Base-by-base conservation (phyloP, 2,797 vertebrate genomes). In the Lepilemur ruficaudatus region DNA sequence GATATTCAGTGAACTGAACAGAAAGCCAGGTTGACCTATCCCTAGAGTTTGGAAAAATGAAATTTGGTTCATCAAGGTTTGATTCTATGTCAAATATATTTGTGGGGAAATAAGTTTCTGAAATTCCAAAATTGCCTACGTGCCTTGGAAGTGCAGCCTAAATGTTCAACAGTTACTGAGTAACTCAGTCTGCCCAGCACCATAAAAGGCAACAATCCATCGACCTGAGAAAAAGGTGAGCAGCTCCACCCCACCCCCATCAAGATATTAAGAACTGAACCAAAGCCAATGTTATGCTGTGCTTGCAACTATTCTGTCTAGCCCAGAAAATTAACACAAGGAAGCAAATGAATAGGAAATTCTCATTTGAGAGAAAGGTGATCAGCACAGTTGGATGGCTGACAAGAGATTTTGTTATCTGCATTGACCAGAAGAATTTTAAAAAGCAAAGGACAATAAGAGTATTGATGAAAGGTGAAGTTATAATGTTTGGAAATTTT, bases 161-260 rank as follows among this genome's bases (percentile, higher is more conserved):
- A 95, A 92, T 57, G 96, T 25, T 76, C 46, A 43, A 2, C 55
- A 75, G 96, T 98, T 98, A 97, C 2, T 97, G 89, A 98, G 65
- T 97, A 97, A 98, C 97, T 96, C 57, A 78, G 75, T 23, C 76
- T 92, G 80, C 61, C 89, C 67, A 63, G 86, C 12, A 52, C 76
- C 73, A 83, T 90, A 95, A 89, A 95, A 92, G 69, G 86, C 43
- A 94, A 79, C 76, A 65, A 78, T 84, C 46, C 95, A 94, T 0
- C 94, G 95, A 96, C 95, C 97, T 86, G 91, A 92, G 89, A n/a
- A 55, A 92, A 96, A 96, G 93, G 91, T 97, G 82, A 98, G 17
- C 3, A 28, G 7, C 4, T 32, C 48, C 23, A 61, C 65, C 25
- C 75, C 70, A 88, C 82, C 90, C 81, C 43, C 7, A 72, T 23